Conservation (phyloP, 2,888 invertebrate species). For the Camponotus fellah region DNA sequence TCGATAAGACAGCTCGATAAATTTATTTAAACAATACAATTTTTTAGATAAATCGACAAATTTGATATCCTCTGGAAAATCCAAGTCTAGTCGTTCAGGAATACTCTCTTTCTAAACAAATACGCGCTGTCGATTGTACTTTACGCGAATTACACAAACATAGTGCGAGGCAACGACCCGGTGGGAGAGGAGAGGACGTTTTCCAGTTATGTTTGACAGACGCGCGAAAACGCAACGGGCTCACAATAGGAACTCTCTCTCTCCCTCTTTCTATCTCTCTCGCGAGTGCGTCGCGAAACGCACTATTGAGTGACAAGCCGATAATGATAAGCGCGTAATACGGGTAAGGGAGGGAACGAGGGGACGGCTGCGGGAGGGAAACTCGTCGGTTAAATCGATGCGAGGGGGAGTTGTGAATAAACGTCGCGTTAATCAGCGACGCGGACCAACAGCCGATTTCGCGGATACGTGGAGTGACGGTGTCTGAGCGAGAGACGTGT, state of each 20-base stretch:
- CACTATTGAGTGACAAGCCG: conserved; percentile 64
- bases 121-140: background rate
- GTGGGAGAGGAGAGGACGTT: background rate
- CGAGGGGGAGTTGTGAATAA: conserved; percentile 48
- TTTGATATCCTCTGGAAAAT: background rate
- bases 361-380: conserved; percentile 34
- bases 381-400: conserved; percentile 56
- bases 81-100: background rate
- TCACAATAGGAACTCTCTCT: conserved; percentile 22
- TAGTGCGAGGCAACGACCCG: conserved; percentile 21
- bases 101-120: background rate
- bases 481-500: background rate
- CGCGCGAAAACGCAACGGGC: conserved; percentile 20
- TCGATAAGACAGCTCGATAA: background rate
- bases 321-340: conserved; percentile 63
- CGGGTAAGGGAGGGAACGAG: background rate
- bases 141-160: conserved; percentile 8
- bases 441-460: conserved; percentile 1
- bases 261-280: background rate
- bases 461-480: background rate
- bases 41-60: background rate
- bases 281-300: conserved; percentile 9
- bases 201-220: conserved; percentile 17
- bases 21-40: background rate
- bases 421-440: conserved; percentile 41